Conservation (phyloP, 2,888 invertebrate genomes). For the Orchestes rusci region DNA sequence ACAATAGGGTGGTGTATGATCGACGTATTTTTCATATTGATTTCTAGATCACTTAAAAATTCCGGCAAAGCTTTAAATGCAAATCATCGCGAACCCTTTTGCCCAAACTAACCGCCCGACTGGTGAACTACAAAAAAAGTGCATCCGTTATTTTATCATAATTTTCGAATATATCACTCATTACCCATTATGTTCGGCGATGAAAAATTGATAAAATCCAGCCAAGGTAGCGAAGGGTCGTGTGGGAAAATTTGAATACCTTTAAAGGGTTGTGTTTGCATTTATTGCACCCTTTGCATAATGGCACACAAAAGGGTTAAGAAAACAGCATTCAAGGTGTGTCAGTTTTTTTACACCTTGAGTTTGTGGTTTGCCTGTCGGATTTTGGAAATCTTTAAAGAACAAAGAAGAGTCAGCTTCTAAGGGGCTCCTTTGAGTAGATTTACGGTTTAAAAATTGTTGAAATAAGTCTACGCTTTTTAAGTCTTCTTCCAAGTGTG, state of each 20-base stretch:
- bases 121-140: slow-evolving; percentile 19
- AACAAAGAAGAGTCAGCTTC: too few species aligned
- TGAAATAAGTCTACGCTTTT: too few species aligned
- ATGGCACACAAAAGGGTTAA: slow-evolving; percentile 23
- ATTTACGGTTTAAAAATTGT: too few species aligned
- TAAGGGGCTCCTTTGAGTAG: too few species aligned
- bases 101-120: slow-evolving; percentile 23
- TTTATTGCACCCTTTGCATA: slow-evolving; percentile 22
- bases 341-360: too few species aligned
- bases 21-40: too few species aligned
- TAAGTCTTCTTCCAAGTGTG: too few species aligned
- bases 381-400: too few species aligned
- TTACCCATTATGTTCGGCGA: slow-evolving; percentile 14
- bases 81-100: slow-evolving; percentile 14
- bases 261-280: slow-evolving; percentile 17
- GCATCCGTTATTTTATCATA: slow-evolving; percentile 24
- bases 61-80: slow-evolving; percentile 9
- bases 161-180: slow-evolving; percentile 24
- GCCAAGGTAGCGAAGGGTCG: slow-evolving; percentile 15
- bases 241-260: slow-evolving; percentile 25
- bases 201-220: slow-evolving; percentile 25
- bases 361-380: too few species aligned
- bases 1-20: too few species aligned
- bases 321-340: slow-evolving; percentile 21
- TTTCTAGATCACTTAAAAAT: too few species aligned